Evolutionary conservation across 35 echinoderm and acorn worm species (phyloP), one percentile per base, ranked within the genome.

Genomic region (Apostichopus japonicus): DNA sequence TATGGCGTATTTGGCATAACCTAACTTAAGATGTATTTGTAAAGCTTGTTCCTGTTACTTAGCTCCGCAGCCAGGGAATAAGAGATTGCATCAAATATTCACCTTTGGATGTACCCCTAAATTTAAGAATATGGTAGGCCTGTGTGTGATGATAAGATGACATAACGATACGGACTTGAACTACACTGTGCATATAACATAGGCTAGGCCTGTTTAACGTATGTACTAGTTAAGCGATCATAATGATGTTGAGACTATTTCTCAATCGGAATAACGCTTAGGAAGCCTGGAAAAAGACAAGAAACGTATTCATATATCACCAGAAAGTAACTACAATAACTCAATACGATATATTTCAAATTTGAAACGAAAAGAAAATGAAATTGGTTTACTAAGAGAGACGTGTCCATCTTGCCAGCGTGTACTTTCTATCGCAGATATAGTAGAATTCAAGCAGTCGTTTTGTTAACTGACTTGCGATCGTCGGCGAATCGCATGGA

Each of bases 341-440:
- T 75, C 17, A 73, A 73, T 19, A 59, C 57, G 7, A 59, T 9
- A 59, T 59, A 13, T 6, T 73, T 17, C 71, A 10, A n/a, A n/a
- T 73, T 73, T 73, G 14, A n/a, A n/a, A 19, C 11, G 17, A 17
- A 73, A n/a, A 73, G 1, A 19, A 73, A 73, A 17, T 19, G n/a
- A 73, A 6, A 73, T 4, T 1, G 23, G 21, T 23, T 73, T 73
- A 73, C 71, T 73, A 73, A 23, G 71, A 73, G 71, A 73, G 71
- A 73, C 71, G 71, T 73, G 71, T 73, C 71, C 71, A 73, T 73
- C 71, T 73, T 73, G 71, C 71, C 71, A 73, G 71, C 71, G 71
- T 73, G 71, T 73, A 73, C 3, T 73, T 2, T 17, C 11, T 2
- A 73, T 7, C 6, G 21, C 6, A 73, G 71, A 23, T 73, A 73